A percentile compares a stretch with the other conserved stretches of the same genome.
These are phyloP conservation scores for Coracias cyanogaster DNA, from an alignment of 2,797 vertebrate species.

Conservation along the genomic window DNA sequence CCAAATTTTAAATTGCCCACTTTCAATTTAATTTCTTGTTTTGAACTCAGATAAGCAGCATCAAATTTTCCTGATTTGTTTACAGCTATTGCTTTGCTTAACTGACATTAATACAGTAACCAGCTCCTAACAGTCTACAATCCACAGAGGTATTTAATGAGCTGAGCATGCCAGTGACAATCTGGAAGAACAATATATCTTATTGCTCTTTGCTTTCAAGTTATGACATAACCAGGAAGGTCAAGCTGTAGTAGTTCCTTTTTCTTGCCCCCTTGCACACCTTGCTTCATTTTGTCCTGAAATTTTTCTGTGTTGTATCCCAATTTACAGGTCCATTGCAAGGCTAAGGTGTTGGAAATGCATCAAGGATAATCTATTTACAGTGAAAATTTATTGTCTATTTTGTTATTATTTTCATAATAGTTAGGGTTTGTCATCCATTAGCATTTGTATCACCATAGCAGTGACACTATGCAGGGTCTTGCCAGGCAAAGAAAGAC, in stretches of 20 bases:
- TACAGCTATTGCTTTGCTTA: conserved; percentile 25
- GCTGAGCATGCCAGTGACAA: background rate
- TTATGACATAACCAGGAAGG: background rate
- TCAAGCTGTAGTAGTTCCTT: background rate
- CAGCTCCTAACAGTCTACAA: background rate
- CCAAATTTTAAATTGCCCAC: conserved; percentile 40
- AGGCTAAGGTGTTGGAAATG: background rate
- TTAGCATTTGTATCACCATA: background rate
- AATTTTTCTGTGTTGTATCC: background rate
- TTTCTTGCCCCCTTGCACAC: background rate
- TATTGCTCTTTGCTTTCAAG: background rate
- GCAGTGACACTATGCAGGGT: fast-evolving
- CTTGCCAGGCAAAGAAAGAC: background rate
- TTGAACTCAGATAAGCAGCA: conserved; percentile 58
- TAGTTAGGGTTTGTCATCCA: background rate
- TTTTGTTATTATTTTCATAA: background rate
- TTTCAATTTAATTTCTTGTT: conserved; percentile 53
- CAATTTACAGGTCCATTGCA: background rate
- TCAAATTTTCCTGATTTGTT: conserved; percentile 64
- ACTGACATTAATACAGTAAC: background rate
- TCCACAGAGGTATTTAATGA: background rate
- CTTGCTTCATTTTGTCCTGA: background rate
- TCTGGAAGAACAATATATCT: background rate
- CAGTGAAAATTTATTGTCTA: background rate
- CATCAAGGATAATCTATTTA: background rate